Percentiles rank a stretch among this genome's conserved stretches.
Evolutionary conservation across 2,888 invertebrate genomes (phyloP).

Genomic region (Habrosyne pyritoides): DNA sequence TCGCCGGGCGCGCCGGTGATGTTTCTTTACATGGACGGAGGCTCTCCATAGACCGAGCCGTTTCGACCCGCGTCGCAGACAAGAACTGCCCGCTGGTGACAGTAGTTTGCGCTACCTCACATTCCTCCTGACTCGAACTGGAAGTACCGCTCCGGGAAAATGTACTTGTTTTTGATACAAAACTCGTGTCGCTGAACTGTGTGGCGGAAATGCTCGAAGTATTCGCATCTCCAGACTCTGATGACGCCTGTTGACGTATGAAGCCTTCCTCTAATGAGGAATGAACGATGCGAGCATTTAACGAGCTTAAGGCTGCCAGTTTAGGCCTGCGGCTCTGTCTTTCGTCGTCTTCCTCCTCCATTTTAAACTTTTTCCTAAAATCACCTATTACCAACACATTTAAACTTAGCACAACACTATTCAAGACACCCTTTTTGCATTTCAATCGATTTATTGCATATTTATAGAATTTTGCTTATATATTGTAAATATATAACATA

Average conservation of each 20-base stretch:
- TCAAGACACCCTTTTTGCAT: conserved; percentile 66
- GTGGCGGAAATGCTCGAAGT: conserved; percentile 75
- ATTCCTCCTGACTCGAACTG: conserved; percentile 88
- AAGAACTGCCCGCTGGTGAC: conserved; percentile 80
- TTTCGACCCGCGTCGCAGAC: conserved; percentile 81
- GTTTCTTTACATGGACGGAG: conserved; percentile 84
- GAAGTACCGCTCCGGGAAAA: conserved; percentile 85
- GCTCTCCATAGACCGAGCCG: conserved; percentile 88
- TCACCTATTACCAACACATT: conserved; percentile 40
- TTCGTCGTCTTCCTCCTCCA: conserved; percentile 79
- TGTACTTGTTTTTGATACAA: conserved; percentile 80
- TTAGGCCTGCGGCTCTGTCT: conserved; percentile 63
- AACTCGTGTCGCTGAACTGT: conserved; percentile 76
- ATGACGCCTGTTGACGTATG: conserved; percentile 76
- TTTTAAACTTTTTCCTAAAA: conserved; percentile 47
- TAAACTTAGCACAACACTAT: conserved; percentile 59
- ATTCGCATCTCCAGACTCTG: conserved; percentile 84
- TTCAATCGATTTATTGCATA: conserved; percentile 69
- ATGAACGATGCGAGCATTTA: conserved; percentile 67
- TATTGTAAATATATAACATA: conserved; percentile 62
- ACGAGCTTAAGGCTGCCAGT: conserved; percentile 65
- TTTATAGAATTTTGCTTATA: conserved; percentile 61
- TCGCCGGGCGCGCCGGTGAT: conserved; percentile 81
- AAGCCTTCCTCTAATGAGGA: conserved; percentile 68
- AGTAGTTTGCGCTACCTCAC: conserved; percentile 80